Evolutionary conservation across 2,113 vertebrate genomes (phyloP).

Genomic region (Megaleporinus macrocephalus): DNA sequence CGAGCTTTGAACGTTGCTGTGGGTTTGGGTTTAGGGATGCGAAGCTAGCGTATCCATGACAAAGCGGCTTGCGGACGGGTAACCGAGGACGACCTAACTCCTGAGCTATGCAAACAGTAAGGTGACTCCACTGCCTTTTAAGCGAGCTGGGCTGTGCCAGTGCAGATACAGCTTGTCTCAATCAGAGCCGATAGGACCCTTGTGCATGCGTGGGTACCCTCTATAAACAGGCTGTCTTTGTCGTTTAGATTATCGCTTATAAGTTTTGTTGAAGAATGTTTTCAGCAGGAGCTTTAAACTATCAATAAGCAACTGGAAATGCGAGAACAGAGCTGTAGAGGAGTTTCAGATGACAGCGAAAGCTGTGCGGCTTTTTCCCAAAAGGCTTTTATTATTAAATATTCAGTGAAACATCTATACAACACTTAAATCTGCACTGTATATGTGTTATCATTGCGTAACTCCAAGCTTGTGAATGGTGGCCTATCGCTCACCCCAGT

Average conservation of each 20-base stretch:
- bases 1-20: neutral
- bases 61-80: neutral
- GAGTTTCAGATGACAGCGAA: too few species aligned
- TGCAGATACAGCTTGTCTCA: neutral
- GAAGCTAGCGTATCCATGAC: slow-evolving; percentile 19
- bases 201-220: slow-evolving; percentile 10
- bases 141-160: neutral
- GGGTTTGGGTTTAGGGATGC: neutral
- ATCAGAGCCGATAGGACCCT: neutral
- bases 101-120: slow-evolving; percentile 44
- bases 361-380: too few species aligned
- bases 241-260: neutral
- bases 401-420: too few species aligned
- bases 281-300: too few species aligned
- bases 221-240: neutral
- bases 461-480: neutral
- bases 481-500: neutral
- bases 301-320: too few species aligned
- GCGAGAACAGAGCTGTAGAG: too few species aligned
- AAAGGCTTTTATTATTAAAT: too few species aligned
- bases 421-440: too few species aligned
- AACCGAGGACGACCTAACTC: slow-evolving; percentile 26
- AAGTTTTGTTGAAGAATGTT: neutral
- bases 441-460: neutral
- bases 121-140: slow-evolving; percentile 11